Evolutionary conservation across 2,888 invertebrate genomes (phyloP), one percentile per base, ranked within the genome.

Genomic region (Oligia strigilis): DNA sequence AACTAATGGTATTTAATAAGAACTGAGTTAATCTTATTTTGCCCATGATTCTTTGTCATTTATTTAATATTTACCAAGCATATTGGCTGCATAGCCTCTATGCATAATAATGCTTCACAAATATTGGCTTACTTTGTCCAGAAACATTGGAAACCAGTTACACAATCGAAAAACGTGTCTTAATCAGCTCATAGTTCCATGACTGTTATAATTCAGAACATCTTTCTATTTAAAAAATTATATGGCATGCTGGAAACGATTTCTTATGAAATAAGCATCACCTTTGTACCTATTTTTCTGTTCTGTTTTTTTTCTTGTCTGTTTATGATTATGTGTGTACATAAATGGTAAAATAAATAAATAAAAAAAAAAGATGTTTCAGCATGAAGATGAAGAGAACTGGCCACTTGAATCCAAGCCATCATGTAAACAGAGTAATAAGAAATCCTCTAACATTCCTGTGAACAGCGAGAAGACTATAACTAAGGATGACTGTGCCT

Each of bases 301-400:
- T 46, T 46, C 46, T 46, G 46, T 46, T 46, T 43, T 40, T 40
- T 40, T 46, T 46, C 46, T 46, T 46, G 46, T 46, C 11, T 46
- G 9, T 46, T 46, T 46, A 46, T 46, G 9, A 1, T 43, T 43
- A 46, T 46, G 46, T 46, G 11, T 11, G 11, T 11, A 11, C 46
- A 46, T 46, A 46, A 46, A 46, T 46, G 11, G 46, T 46, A 46
- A 46, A 46, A 46, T 46, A 46, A 46, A 46, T 3, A 11, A 46
- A 46, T 9, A 11, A 46, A 46, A 46, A 46, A 43, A 43, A 46
- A 46, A 46, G 11, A 75, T 87, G 17, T 91, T 91, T 78, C 87
- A 97, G 97, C 95, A 96, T 92, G 96, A 96, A 90, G 96, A 96
- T 92, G 97, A 96, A 92, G 96, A 96, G 82, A 95, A 93, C 84